Evolutionary conservation across 2,888 invertebrate genomes (phyloP).

Genomic region (Rosalia funebris): DNA sequence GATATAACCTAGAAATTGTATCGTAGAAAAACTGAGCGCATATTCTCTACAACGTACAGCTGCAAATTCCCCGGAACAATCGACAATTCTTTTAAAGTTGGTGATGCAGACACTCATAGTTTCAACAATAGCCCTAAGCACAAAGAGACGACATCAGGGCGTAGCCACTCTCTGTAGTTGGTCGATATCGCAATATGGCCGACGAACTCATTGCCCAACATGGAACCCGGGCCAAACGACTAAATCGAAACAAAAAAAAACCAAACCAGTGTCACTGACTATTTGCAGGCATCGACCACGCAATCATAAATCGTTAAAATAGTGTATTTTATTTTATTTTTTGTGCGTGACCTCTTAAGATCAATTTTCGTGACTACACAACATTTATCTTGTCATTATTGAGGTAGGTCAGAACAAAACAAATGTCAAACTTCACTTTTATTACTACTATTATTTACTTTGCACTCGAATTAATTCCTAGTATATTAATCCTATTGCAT

Average conservation of each 20-base stretch:
- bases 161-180: conserved; percentile 59
- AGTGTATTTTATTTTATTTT: conserved; percentile 34
- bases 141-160: conserved; percentile 58
- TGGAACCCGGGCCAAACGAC: conserved; percentile 54
- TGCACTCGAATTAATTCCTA: conserved; percentile 23
- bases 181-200: conserved; percentile 64
- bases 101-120: conserved; percentile 35
- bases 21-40: conserved; percentile 14
- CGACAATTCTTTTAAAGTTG: conserved; percentile 39
- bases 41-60: conserved; percentile 34
- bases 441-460: conserved; percentile 25
- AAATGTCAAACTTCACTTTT: conserved; percentile 35
- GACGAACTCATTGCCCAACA: conserved; percentile 57
- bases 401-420: conserved; percentile 51
- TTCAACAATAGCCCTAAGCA: conserved; percentile 49
- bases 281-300: conserved; percentile 52
- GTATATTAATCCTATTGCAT: conserved; percentile 19
- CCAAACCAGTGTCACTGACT: conserved; percentile 57
- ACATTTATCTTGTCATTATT: conserved; percentile 37
- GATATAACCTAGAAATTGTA: conserved; percentile 16
- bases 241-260: conserved; percentile 50
- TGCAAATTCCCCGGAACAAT: conserved; percentile 42
- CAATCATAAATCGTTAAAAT: conserved; percentile 38
- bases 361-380: conserved; percentile 29
- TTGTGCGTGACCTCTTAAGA: conserved; percentile 38